These are phyloP conservation scores for Archegozetes longisetosus DNA, from an alignment of 1,140 invertebrate species.

Conservation along the genomic window DNA sequence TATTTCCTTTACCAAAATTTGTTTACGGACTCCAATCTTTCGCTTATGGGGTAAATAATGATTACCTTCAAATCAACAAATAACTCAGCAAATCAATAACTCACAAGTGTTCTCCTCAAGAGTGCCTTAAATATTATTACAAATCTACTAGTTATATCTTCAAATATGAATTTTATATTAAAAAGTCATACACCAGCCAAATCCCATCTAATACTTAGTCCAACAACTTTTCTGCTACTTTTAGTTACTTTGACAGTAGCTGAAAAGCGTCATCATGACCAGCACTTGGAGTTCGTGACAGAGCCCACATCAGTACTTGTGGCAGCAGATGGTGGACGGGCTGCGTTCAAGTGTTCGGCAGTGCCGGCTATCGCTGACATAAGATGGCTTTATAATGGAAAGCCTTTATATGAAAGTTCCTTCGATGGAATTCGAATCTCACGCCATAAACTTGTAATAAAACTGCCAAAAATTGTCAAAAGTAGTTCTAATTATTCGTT, in stretches of 20 bases:
- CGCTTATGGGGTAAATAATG: no score
- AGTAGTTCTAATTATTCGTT: background rate
- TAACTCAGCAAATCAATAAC: no score
- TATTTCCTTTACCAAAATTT: no score
- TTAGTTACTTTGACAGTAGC: background rate
- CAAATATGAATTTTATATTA: no score
- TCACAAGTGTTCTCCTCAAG: no score
- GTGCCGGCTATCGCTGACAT: conserved; percentile 13
- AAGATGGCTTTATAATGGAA: conserved; percentile 19
- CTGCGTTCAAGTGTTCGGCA: conserved; percentile 14
- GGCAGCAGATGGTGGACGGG: conserved; percentile 1
- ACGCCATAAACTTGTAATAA: conserved; percentile 4
- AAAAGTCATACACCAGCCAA: no score
- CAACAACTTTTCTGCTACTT: no score
- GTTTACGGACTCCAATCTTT: no score
- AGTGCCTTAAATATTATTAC: no score
- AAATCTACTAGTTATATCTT: no score
- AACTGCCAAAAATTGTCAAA: background rate
- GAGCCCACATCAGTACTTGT: conserved; percentile 15
- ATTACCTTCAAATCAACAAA: no score
- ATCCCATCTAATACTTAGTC: no score
- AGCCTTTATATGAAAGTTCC: background rate
- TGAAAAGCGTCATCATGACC: background rate
- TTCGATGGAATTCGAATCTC: background rate
- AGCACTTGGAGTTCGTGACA: conserved; percentile 7